Base-by-base conservation (phyloP, 2,797 vertebrate genomes). In the Microcaecilia unicolor region DNA sequence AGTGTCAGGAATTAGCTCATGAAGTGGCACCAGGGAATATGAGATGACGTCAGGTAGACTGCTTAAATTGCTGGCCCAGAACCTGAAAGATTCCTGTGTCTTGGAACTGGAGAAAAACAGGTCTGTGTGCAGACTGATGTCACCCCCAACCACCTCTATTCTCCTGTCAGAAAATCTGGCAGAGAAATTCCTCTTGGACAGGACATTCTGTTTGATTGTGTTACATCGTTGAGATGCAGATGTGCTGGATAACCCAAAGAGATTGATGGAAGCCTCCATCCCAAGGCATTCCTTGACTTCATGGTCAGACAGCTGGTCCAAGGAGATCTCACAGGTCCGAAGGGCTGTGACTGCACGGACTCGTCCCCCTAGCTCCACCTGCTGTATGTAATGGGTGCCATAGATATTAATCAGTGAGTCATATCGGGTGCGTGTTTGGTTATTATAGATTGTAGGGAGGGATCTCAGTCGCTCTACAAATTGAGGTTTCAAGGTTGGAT, bases 381-480 rank as follows among this genome's bases (percentile, higher is more conserved):
- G 57, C 1, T 55, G 78, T 55, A 89, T 73, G 37, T 77, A 93
- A 64, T 94, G 91, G 21, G 91, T 94, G 24, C 91, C 91, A 0
- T 80, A 93, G 34, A 10, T 67, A 34, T 76, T 50, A 7, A 94
- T 87, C 10, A 94, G 54, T 21, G 61, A 75, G 44, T 51, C 62
- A 46, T 80, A 93, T 3, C 36, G 48, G 1, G 26, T 5, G 36
- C 80, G 65, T 21, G 44, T 39, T 20, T 59, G 22, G 3, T 4
- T 4, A 5, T 33, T 63, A 47, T 88, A 88, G 15, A 15, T 10
- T 14, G 66, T 51, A 1, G 86, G 89, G 9, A 95, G 85, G 2
- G 15, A 8, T 3, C 31, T 64, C 19, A 92, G 10, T 1, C 74
- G 76, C 5, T 2, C 41, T 2, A 1, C 41, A 57, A 93, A 92